These are phyloP conservation scores for Andrena camellia DNA, from an alignment of 2,888 invertebrate species.

Conservation along the genomic window DNA sequence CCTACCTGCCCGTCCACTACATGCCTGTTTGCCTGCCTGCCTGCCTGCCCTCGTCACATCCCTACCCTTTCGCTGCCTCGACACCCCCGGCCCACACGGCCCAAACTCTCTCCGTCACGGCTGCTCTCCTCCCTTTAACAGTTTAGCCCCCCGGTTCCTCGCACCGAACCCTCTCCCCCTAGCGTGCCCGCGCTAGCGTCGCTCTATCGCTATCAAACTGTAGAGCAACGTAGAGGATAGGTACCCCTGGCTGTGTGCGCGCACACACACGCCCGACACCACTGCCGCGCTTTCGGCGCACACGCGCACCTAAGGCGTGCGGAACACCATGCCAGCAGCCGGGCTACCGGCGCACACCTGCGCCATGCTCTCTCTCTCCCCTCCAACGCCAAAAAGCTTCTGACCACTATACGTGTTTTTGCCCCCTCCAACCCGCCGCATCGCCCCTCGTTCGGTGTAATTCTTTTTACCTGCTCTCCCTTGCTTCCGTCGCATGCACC, in stretches of 20 bases:
- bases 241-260: conserved; percentile 29
- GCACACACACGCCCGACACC: conserved; percentile 1
- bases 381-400: conserved; percentile 23
- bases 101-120: background rate
- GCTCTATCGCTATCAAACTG: conserved; percentile 58
- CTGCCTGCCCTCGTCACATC: conserved; percentile 38
- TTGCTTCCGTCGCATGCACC: background rate
- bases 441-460: conserved; percentile 8
- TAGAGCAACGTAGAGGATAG: background rate
- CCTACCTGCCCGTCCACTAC: conserved; percentile 7
- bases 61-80: conserved; percentile 15
- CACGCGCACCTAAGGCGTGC: conserved; percentile 68
- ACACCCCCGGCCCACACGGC: conserved; percentile 14
- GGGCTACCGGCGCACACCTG: conserved; percentile 80
- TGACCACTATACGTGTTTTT: conserved; percentile 19
- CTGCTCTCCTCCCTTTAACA: background rate
- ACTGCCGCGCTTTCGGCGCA: conserved; percentile 36
- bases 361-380: conserved; percentile 67
- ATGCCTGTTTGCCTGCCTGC: conserved; percentile 9
- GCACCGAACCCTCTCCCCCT: background rate
- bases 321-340: conserved; percentile 73
- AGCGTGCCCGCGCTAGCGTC: conserved; percentile 6
- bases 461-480: conserved; percentile 5
- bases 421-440: background rate
- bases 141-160: background rate